phyloP scores from a whole-genome alignment of 2,797 vertebrate species.

The Avahi laniger region DNA sequence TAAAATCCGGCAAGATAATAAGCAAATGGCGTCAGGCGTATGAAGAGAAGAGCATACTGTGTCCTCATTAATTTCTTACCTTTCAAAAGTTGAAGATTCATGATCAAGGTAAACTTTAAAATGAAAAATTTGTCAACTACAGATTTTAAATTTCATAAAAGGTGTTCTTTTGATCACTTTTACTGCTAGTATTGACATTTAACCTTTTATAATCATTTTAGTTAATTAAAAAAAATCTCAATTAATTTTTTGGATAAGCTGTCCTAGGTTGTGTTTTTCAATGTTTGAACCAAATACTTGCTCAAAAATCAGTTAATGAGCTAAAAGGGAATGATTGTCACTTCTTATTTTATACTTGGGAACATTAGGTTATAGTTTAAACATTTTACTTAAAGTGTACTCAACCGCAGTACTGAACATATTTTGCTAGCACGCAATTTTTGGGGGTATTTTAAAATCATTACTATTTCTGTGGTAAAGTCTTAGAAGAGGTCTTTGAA shows the following conservation, averaged over 20 bases:
- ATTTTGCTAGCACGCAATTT: neutral
- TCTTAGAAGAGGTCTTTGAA: neutral
- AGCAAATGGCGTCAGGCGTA: fast-evolving
- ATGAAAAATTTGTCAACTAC: neutral
- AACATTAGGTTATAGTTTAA: fast-evolving
- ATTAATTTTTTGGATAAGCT: neutral
- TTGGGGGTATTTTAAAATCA: neutral
- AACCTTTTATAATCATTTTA: neutral
- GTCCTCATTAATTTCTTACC: neutral
- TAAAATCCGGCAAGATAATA: neutral
- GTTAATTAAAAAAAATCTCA: neutral
- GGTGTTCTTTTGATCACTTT: fast-evolving
- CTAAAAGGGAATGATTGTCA: neutral
- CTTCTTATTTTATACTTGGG: neutral
- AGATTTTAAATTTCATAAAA: neutral
- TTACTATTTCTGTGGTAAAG: no score
- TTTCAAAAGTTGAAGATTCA: neutral
- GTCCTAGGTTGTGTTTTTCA: fast-evolving
- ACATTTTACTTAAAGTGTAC: fast-evolving
- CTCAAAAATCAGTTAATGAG: neutral
- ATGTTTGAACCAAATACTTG: neutral
- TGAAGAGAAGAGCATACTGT: fast-evolving
- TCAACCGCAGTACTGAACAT: fast-evolving
- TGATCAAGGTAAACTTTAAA: fast-evolving
- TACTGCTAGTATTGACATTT: neutral